These are phyloP conservation scores for Xanthia icteritia DNA, from an alignment of 2,888 invertebrate species.

Conservation along the genomic window DNA sequence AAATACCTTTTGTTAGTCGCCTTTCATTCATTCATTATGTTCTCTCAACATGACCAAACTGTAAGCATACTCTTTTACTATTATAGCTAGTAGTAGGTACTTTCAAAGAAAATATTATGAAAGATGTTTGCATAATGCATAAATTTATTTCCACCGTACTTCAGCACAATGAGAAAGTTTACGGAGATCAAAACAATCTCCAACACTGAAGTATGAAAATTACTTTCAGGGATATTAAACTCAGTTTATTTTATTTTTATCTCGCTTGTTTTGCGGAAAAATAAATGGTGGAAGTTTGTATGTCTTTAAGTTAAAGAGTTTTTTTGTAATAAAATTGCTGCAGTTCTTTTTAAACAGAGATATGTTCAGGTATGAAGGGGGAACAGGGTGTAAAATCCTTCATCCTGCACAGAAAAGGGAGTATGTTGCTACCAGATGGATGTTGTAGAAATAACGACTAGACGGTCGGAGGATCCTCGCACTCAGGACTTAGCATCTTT, in stretches of 20 bases:
- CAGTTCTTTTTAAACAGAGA: background rate
- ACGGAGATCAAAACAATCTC: constrained; percentile 38
- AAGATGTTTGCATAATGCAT: background rate
- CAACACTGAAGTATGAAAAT: constrained; percentile 25
- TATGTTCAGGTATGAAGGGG: background rate
- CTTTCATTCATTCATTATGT: background rate
- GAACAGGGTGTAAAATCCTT: background rate
- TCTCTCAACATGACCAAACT: background rate
- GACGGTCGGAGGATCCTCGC: no score
- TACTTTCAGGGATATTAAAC: constrained; percentile 24
- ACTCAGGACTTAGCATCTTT: no score
- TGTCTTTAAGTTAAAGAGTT: background rate
- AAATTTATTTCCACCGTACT: constrained; percentile 9
- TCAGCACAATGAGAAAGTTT: constrained; percentile 35
- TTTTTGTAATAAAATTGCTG: background rate
- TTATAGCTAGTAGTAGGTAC: background rate
- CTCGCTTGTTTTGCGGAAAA: background rate
- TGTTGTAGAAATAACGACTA: no score
- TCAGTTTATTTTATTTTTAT: background rate
- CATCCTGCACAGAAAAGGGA: background rate
- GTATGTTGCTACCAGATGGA: background rate
- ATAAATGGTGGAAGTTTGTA: background rate
- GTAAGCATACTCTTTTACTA: background rate
- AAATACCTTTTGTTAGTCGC: no score
- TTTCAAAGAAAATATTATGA: background rate